Evolutionary conservation across 1,140 invertebrate species (phyloP), one percentile per base, ranked within the genome.

Genomic region (Luehdorfia chinensis): DNA sequence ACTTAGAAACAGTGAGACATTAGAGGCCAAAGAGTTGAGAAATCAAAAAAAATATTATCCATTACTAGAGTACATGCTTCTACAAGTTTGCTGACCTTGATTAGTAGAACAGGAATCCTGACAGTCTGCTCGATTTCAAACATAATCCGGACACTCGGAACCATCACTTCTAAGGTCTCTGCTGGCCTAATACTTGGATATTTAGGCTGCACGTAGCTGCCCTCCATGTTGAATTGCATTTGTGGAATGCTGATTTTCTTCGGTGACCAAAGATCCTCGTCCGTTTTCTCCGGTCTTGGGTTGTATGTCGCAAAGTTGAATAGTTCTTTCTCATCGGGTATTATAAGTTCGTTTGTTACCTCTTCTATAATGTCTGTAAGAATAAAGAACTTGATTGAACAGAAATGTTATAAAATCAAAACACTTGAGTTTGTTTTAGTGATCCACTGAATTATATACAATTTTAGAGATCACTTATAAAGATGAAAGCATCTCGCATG

Each of bases 241-340:
- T 72, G 70, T 1, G 81, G 76, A 4, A 59, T 43, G 14, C 3
- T 64, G 16, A 87, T 84, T 66, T 92, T 91, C 70, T 92, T 93
- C 0, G 93, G 91, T 21, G 90, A 90, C 94, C 94, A 96, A 1
- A 96, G 77, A 75, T 94, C 92, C 55, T 90, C 90, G 23, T 88
- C 81, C 2, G 62, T 55, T 48, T 65, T 77, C 45, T 87, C 87
- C 6, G 66, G 43, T 21, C 72, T 78, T 1, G 70, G 66, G 8
- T 75, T 70, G 52, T 75, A 83, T 2, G 69, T 66, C 0, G 75
- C 59, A 25, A 84, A 80, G 52, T 81, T 87, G 25, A 80, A 80
- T n/a, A 49, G 59, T 52, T 84, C 77, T 28, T 85, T 86, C 21
- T 87, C 75, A 8, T 89, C 88, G 0, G 88, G 85, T 16, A 89